Base-by-base conservation (phyloP, 1,140 invertebrate species). In the Himalopsyche phryganea region DNA sequence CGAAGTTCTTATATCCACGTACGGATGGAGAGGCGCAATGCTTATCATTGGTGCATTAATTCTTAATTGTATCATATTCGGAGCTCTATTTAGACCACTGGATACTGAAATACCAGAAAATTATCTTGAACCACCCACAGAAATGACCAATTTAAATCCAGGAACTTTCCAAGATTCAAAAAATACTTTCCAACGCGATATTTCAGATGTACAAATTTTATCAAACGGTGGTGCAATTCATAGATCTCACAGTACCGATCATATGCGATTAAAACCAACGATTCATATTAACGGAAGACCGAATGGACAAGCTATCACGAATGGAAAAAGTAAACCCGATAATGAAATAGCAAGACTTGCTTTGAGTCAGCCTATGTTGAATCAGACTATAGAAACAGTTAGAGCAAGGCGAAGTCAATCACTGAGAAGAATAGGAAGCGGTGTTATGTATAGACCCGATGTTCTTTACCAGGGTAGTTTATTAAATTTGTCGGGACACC, bases 401-500 rank as follows among this genome's bases (percentile, higher is more conserved):
- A 60, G 64, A 35, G 63, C 66, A 13, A 32, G 67, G 0, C 67
- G 68, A 51, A 74, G 72, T 4, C 66, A 73, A 11, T 74, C 72
- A 36, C 4, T 70, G 68, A 65, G 66, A 63, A 17, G 71, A 63
- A 67, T 67, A 20, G 83, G 82, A 23, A 86, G 84, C 60, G 87
- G 90, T 15, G 83, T 91, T n/a, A 85, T 94, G 81, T 84, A 89
- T 67, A 78, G 91, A 17, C 89, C 88, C 41, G 93, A 97, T 71
- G 85, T 94, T 1, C 86, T 96, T 63, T 94, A 94, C 69, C 87
- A 88, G 66, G 90, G 90, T 51, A 91, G 87, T 66, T 75, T 93
- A 50, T 79, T 84, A 20, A 73, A 75, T 60, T 66, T 78, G 44
- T 63, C 72, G 11, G 72, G 67, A 58, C 74, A 66, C 47, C 28